These are phyloP conservation scores for Patagioenas fasciata DNA, from an alignment of 2,113 vertebrate genomes.

Conservation along the genomic window DNA sequence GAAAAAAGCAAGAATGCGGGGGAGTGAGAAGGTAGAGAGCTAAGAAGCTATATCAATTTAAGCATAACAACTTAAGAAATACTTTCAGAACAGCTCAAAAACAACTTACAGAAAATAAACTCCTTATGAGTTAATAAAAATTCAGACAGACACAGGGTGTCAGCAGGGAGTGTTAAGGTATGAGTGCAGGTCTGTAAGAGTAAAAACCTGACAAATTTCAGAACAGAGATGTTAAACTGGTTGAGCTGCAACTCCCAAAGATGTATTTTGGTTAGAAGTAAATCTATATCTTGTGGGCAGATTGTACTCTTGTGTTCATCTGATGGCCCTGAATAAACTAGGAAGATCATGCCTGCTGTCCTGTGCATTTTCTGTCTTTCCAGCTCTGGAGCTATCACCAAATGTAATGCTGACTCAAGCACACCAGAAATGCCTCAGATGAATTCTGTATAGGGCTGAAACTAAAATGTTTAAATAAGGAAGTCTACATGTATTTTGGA, in stretches of 20 bases:
- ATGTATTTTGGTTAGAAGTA: background rate
- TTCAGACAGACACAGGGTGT: background rate
- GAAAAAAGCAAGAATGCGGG: background rate
- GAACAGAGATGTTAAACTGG: background rate
- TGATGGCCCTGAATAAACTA: background rate
- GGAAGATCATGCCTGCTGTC: background rate
- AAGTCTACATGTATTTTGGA: background rate
- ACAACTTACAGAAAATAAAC: background rate
- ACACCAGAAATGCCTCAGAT: background rate
- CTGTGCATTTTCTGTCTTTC: background rate
- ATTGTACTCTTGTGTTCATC: background rate
- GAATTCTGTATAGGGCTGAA: background rate
- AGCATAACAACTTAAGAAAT: background rate
- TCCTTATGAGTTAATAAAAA: background rate
- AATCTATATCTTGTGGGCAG: background rate
- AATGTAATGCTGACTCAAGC: background rate
- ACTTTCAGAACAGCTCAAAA: background rate
- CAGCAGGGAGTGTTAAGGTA: fast-evolving
- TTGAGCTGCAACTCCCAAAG: background rate
- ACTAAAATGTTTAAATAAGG: background rate
- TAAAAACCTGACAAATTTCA: background rate
- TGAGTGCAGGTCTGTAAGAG: background rate
- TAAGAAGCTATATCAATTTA: background rate
- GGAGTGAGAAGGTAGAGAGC: background rate
- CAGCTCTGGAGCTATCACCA: background rate